Percentiles rank a stretch among this genome's conserved stretches.
Conservation (phyloP, 1,140 invertebrate species). For the Drosophila ironensis region DNA sequence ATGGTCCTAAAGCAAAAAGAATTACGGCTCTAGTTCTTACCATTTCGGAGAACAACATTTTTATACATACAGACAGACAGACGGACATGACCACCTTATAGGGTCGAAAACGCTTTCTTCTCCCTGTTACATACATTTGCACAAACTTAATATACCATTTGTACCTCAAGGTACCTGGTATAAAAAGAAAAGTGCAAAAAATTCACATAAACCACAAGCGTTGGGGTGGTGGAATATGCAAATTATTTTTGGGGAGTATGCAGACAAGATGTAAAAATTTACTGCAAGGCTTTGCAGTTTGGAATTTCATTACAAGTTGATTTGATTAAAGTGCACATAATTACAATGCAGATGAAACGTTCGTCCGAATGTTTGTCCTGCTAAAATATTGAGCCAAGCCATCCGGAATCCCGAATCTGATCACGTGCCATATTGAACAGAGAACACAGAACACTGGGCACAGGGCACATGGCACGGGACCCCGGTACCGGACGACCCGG, state of each 20-base stretch:
- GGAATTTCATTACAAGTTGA: slow-evolving; percentile 69
- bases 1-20: too few relatives aligned
- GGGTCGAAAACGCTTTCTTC: too few relatives aligned
- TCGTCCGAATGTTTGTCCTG: background rate
- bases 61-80: too few relatives aligned
- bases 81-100: too few relatives aligned
- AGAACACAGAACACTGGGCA: too few relatives aligned
- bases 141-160: too few relatives aligned
- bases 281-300: slow-evolving; percentile 41
- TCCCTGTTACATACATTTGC: too few relatives aligned
- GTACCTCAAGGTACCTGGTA: too few relatives aligned
- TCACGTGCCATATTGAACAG: slow-evolving; percentile 40
- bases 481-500: background rate
- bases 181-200: slow-evolving; percentile 1
- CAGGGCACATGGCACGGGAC: slow-evolving; percentile 34
- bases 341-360: slow-evolving; percentile 65
- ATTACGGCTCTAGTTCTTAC: too few relatives aligned
- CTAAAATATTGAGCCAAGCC: slow-evolving; percentile 1
- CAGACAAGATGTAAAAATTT: slow-evolving; percentile 29
- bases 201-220: slow-evolving; percentile 23
- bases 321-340: slow-evolving; percentile 69
- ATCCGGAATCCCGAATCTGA: slow-evolving; percentile 33
- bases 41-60: too few relatives aligned
- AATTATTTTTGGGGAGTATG: slow-evolving; percentile 18
- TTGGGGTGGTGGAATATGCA: slow-evolving; percentile 56